Conservation (phyloP, 2,113 vertebrate genomes). For the Ophiodon elongatus region DNA sequence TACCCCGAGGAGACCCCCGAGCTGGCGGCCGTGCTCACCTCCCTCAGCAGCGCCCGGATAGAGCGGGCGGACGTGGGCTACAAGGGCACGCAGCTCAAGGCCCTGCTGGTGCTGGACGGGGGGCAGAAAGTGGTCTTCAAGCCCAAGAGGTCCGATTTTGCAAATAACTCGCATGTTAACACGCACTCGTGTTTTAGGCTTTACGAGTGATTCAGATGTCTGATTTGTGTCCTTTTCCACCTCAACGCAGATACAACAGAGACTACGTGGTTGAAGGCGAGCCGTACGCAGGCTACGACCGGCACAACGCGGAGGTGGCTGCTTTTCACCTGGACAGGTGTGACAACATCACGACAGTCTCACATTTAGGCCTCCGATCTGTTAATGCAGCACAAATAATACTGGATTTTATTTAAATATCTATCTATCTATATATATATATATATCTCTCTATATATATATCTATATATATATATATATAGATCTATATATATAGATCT, state of each 20-base stretch:
- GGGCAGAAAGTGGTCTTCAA: conserved; percentile 99
- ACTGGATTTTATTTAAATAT: too few species aligned
- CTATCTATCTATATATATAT: too few species aligned
- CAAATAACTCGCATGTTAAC: too few species aligned
- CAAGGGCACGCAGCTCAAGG: conserved; percentile 97
- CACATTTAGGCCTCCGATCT: neutral
- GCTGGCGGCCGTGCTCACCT: conserved; percentile 92
- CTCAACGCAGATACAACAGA: conserved; percentile 88
- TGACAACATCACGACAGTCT: neutral
- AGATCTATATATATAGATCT: too few species aligned
- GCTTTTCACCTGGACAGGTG: conserved; percentile 99
- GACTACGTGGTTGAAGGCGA: conserved; percentile 96
- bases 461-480: too few species aligned
- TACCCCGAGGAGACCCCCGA: conserved; percentile 97
- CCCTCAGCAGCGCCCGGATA: conserved; percentile 91
- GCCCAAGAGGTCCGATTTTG: conserved; percentile 97
- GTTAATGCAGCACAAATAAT: too few species aligned
- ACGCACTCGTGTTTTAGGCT: neutral
- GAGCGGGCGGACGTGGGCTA: conserved; percentile 96
- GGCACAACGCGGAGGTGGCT: conserved; percentile 97
- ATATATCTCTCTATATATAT: too few species aligned
- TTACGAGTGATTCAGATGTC: neutral
- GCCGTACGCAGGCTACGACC: conserved; percentile 95
- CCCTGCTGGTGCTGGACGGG: conserved; percentile 94
- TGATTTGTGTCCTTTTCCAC: neutral